Evolutionary conservation across 2,888 invertebrate species (phyloP), one percentile per base, ranked within the genome.

Genomic region (Palloptera scutellata): DNA sequence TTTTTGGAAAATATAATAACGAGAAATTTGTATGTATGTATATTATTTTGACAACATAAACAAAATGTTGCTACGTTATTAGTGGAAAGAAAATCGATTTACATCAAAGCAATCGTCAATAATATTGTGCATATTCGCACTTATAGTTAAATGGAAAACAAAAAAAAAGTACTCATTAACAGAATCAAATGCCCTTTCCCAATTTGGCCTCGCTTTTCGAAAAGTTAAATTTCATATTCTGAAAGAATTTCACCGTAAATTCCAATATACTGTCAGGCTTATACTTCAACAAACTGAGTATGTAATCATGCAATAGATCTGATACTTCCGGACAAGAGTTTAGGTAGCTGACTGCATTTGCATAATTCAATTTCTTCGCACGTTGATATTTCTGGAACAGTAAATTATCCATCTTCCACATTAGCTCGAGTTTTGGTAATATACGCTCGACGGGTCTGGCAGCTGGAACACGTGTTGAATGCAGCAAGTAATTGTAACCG

Each of bases 241-340:
- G 79, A 61, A 81, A 81, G 66, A 77, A 81, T 72, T 74, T 77
- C 1, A 80, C 74, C 6, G 80, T 77, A 59, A 83, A 83, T 61
- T 80, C 78, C 4, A 81, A 68, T 9, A 83, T 75, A 67, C 78
- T 78, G 15, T 55, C 61, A 17, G 84, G 84, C 61, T 82, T 83
- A 12, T 78, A 79, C 52, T 81, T 78, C 6, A 84, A 67, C 45
- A 82, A 66, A 68, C 75, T 77, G 2, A 79, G 51, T 11, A 84
- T 74, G 51, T 75, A 84, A 55, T 83, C 84, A 64, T 81, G 78
- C 61, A 84, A 71, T 4, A 79, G 77, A 43, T 81, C 81, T 0
- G 78, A 72, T 41, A 80, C 54, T 59, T 80, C 79, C 0, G 83
- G 78, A 65, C 81, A 76, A 0, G 71, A 61, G 6, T 73, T 68